These are phyloP conservation scores for Caprella mutica DNA, from an alignment of 2,888 invertebrate genomes.

Conservation along the genomic window DNA sequence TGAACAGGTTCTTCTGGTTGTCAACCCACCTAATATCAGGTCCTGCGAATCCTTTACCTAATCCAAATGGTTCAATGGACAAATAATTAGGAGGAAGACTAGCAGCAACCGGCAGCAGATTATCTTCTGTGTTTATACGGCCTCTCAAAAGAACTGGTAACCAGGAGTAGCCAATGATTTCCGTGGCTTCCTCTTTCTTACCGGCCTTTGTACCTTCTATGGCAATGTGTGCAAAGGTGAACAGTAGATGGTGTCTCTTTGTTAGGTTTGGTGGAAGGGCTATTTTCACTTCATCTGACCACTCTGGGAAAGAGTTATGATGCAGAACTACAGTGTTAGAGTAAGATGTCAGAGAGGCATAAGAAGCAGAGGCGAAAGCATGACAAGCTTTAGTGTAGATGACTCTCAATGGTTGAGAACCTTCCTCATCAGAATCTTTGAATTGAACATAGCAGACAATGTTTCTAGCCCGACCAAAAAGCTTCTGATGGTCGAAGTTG, in stretches of 20 bases:
- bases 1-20: slow-evolving; percentile 74
- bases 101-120: slow-evolving; percentile 71
- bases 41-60: slow-evolving; percentile 80
- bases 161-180: slow-evolving; percentile 79
- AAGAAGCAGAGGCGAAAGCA: neutral
- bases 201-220: slow-evolving; percentile 52
- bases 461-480: slow-evolving; percentile 84
- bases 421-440: slow-evolving; percentile 65
- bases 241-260: slow-evolving; percentile 76
- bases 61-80: slow-evolving; percentile 73
- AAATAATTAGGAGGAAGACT: slow-evolving; percentile 81
- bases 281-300: slow-evolving; percentile 78
- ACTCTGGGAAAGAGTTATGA: slow-evolving; percentile 76
- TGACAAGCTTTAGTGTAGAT: slow-evolving; percentile 60
- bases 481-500: slow-evolving; percentile 81
- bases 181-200: slow-evolving; percentile 33
- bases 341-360: slow-evolving; percentile 53
- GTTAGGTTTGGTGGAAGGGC: slow-evolving; percentile 74
- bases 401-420: slow-evolving; percentile 61
- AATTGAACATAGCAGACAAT: slow-evolving; percentile 83
- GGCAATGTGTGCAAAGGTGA: slow-evolving; percentile 87
- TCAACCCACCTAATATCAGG: slow-evolving; percentile 92
- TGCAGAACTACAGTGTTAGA: slow-evolving; percentile 57
- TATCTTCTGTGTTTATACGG: slow-evolving; percentile 43
- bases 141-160: slow-evolving; percentile 72